These are phyloP conservation scores for Brachionus paranguensis DNA, from an alignment of 1,140 invertebrate genomes.

Conservation along the genomic window DNA sequence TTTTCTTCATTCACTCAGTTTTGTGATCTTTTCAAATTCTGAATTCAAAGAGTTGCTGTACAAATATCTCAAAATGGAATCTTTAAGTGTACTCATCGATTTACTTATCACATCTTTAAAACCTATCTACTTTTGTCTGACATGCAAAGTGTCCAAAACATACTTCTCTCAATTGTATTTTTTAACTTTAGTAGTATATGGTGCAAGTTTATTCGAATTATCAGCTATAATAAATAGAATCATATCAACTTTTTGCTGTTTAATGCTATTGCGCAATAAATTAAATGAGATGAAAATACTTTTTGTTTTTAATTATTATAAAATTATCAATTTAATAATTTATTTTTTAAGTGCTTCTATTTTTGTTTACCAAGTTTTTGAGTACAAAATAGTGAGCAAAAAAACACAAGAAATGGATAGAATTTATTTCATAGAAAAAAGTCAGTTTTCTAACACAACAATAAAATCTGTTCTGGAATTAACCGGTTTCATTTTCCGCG, in stretches of 20 bases:
- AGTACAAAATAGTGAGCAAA: background rate
- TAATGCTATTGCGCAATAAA: background rate
- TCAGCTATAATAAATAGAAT: background rate
- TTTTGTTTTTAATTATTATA: background rate
- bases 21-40: background rate
- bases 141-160: background rate
- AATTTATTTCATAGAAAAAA: background rate
- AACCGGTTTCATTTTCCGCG: background rate
- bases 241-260: background rate
- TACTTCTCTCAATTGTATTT: background rate
- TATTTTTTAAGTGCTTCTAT: background rate
- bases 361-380: slow-evolving; percentile 4
- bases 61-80: slow-evolving; percentile 22
- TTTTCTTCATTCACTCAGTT: background rate
- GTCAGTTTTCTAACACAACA: background rate
- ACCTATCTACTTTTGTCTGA: background rate
- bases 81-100: background rate
- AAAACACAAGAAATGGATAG: background rate
- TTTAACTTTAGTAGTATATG: background rate
- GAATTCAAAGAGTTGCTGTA: background rate
- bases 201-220: background rate
- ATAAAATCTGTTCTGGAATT: background rate
- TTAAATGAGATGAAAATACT: background rate
- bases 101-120: background rate
- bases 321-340: background rate